phyloP scores from a whole-genome alignment of 2,888 invertebrate genomes.

The Limnephilus lunatus region DNA sequence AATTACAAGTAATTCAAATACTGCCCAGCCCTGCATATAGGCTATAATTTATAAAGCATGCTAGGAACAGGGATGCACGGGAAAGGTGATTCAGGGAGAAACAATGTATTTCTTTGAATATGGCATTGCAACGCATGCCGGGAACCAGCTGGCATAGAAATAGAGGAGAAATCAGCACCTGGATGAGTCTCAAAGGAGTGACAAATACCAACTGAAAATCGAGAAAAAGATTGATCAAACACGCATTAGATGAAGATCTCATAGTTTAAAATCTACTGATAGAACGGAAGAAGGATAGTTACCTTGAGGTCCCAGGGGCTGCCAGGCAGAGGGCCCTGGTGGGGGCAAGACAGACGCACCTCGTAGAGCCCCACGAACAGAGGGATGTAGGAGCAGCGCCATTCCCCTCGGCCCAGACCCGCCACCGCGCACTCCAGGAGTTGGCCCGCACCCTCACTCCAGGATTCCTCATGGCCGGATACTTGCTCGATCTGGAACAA shows the following conservation, averaged over 20 bases:
- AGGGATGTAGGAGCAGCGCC: conserved; percentile 93
- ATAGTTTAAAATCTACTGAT: background rate
- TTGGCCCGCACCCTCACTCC: conserved; percentile 72
- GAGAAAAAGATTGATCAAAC: background rate
- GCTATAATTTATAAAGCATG: too few relatives aligned
- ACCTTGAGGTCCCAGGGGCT: conserved; percentile 90
- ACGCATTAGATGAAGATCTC: background rate
- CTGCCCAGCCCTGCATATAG: too few relatives aligned
- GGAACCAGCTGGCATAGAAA: too few relatives aligned
- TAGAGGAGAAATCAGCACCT: too few relatives aligned
- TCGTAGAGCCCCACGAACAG: conserved; percentile 95
- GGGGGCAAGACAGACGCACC: conserved; percentile 85
- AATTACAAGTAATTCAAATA: too few relatives aligned
- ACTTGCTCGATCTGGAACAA: conserved; percentile 74
- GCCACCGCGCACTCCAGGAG: conserved; percentile 80
- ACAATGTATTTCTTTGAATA: too few relatives aligned
- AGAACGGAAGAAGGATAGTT: background rate
- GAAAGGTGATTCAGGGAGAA: too few relatives aligned
- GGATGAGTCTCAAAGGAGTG: too few relatives aligned
- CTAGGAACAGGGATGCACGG: too few relatives aligned
- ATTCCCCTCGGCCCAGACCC: conserved; percentile 84
- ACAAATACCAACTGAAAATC: background rate
- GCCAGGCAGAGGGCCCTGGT: conserved; percentile 81
- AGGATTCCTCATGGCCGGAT: conserved; percentile 68
- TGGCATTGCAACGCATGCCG: too few relatives aligned